Conservation (phyloP, 2,888 invertebrate species). For the Seira sanloemensis region DNA sequence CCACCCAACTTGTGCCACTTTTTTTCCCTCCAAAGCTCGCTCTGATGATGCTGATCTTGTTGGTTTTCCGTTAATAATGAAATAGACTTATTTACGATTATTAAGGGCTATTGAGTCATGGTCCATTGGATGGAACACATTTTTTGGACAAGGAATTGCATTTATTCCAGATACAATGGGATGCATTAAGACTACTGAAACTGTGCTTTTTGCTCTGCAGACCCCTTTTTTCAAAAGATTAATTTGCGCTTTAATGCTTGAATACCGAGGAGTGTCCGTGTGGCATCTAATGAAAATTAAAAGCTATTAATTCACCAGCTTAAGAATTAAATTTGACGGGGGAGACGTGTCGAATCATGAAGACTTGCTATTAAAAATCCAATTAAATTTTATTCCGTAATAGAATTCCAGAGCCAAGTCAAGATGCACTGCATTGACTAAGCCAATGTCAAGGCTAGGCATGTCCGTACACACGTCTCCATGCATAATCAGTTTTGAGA, state of each 20-base stretch:
- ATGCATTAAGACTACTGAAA: no score
- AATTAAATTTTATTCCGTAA: neutral
- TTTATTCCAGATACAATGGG: no score
- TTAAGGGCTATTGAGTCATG: constrained; percentile 13
- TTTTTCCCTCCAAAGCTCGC: neutral
- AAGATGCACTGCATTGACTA: no score
- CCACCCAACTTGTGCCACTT: constrained; percentile 12
- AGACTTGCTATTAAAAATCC: neutral
- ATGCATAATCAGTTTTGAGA: neutral
- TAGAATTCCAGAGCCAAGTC: no score
- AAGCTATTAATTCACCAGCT: neutral
- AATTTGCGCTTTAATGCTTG: neutral
- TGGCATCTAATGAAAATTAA: neutral
- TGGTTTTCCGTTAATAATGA: neutral
- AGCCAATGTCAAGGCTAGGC: neutral
- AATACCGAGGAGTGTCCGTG: neutral
- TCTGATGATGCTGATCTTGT: neutral
- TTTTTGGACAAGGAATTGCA: no score
- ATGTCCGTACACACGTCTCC: neutral
- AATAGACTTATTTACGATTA: constrained; percentile 14
- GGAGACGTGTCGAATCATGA: neutral
- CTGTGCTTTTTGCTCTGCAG: no score
- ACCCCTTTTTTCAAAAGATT: neutral
- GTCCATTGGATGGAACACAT: neutral
- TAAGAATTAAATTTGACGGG: neutral